phyloP scores from a whole-genome alignment of 1,140 invertebrate species.

The Sarcophaga peregrina region DNA sequence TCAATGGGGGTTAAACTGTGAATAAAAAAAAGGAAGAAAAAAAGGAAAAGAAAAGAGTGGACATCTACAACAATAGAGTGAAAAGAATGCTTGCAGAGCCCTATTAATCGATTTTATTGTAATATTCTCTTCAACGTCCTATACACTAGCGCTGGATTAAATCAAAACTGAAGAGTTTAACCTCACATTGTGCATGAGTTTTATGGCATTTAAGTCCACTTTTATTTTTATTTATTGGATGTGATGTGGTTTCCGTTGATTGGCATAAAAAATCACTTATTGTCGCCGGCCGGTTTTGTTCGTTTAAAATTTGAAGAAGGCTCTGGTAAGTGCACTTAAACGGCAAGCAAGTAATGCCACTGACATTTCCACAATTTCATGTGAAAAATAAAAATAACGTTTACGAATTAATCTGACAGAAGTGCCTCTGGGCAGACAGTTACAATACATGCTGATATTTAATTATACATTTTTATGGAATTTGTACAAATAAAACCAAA shows the following conservation, averaged over 20 bases:
- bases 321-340: neutral
- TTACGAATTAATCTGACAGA: no score
- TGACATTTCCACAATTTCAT: no score
- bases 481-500: no score
- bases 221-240: neutral
- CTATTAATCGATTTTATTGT: neutral
- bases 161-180: conserved; percentile 1
- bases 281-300: neutral
- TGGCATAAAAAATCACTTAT: neutral
- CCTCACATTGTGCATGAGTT: neutral
- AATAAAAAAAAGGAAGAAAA: neutral
- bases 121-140: neutral
- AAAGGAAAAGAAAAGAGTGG: neutral
- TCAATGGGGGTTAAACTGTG: conserved; percentile 1
- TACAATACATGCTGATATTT: no score
- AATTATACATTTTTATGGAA: no score
- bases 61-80: no score
- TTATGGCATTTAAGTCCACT: neutral
- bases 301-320: neutral
- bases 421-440: no score
- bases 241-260: neutral
- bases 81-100: neutral
- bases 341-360: no score
- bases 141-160: neutral
- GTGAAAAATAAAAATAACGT: no score